Evolutionary conservation across 53 echinoderm and acorn worm genomes (phyloP).

Genomic region (Holothuria leucospilota): DNA sequence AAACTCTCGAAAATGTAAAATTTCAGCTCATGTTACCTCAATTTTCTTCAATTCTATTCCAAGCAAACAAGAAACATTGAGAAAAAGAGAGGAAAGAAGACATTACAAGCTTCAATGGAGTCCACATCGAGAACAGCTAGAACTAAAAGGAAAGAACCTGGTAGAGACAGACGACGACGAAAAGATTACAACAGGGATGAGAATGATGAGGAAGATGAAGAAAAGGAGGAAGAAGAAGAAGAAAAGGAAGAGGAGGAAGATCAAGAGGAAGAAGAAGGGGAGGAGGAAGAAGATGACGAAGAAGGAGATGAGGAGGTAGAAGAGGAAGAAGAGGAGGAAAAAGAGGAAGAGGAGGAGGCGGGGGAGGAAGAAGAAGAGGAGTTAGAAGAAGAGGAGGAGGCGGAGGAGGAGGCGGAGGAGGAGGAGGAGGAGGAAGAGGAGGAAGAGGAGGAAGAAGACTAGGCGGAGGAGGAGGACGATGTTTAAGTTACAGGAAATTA

Average conservation of each 20-base stretch:
- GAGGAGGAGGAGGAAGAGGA: slow-evolving; percentile 47
- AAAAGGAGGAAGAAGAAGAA: slow-evolving; percentile 14
- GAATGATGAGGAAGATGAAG: background rate
- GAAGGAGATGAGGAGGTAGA: slow-evolving; percentile 42
- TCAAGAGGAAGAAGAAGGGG: slow-evolving; percentile 62
- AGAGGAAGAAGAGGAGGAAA: slow-evolving; percentile 65
- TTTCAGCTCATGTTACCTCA: no score
- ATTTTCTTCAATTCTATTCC: no score
- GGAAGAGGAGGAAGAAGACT: slow-evolving; percentile 58
- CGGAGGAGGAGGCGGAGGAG: slow-evolving; percentile 59
- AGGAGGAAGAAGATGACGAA: slow-evolving; percentile 27
- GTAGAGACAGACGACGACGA: background rate
- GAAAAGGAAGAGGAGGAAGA: slow-evolving; percentile 60
- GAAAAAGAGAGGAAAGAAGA: slow-evolving; percentile 5
- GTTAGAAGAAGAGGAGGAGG: slow-evolving; percentile 52
- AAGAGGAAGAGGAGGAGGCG: slow-evolving; percentile 13
- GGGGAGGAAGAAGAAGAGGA: slow-evolving; percentile 57
- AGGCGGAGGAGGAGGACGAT: slow-evolving; percentile 49
- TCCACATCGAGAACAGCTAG: background rate
- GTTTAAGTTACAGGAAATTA: slow-evolving; percentile 35
- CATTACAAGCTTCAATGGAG: background rate
- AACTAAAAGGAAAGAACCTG: no score
- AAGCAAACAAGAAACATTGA: background rate
- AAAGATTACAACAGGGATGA: background rate
- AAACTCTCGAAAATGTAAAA: no score